Evolutionary conservation across 2,888 invertebrate genomes (phyloP), one percentile per base, ranked within the genome.

Genomic region (Argynnis bischoffii): DNA sequence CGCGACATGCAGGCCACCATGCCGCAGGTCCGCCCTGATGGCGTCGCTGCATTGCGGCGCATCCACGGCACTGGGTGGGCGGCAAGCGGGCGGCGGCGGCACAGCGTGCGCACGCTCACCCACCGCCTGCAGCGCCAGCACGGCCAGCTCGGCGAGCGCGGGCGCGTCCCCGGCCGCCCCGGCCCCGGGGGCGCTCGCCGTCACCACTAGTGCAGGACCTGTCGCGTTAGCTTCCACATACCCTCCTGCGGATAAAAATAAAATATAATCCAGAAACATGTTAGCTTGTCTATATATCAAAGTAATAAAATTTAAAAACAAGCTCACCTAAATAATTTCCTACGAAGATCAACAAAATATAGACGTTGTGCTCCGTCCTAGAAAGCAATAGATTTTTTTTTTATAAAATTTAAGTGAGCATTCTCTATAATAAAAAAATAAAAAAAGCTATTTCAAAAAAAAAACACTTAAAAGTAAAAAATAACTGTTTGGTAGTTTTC

Each of bases 1-100:
- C 15, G 84, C 84, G 6, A 69, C 84, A 64, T 77, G 79, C 69
- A 76, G 64, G 18, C 55, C 64, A 71, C 77, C 79, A 69, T 67
- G 75, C 35, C 74, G 71, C 66, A 81, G 74, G 60, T 77, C 77
- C 41, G 72, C 72, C 63, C 77, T 70, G 56, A 77, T 66, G 55
- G 78, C 78, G 66, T 74, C 71, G 56, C 75, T 74, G 69, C 82
- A 77, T 48, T 70, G 71, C 67, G 73, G 70, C 54, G 68, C 61
- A 70, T 74, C 78, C 14, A 76, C 67, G 18, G 73, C 59, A 64
- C 59, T 66, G 74, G 74, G 69, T 53, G 70, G 50, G 64, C 68
- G 59, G 64, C 77, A 75, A n/a, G 55, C 70, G 70, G 71, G 72
- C 35, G 79, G 79, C 63, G 77, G 75, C 60, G 69, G 69, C 57